Base-by-base conservation (phyloP, 1,140 invertebrate species). In the Drosophila repletoides region DNA sequence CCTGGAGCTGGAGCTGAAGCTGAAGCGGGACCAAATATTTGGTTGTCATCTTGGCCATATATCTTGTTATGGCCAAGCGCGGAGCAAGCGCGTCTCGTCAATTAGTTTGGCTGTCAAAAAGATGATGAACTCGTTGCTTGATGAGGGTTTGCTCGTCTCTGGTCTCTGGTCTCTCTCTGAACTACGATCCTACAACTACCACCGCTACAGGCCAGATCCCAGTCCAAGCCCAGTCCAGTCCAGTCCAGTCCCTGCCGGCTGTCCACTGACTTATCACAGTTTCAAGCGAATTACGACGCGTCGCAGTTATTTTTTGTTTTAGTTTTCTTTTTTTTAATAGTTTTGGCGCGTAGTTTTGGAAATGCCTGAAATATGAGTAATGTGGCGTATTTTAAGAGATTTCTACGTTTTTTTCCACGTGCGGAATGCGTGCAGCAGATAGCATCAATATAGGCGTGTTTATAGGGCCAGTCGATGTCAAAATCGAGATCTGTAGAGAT, bases 61-160 rank as follows among this genome's bases (percentile, higher is more conserved):
- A 84, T 83, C 77, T 83, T 83, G 74, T 74, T 84, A 74, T 84
- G 58, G 77, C 74, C 79, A 60, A n/a, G n/a, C n/a, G n/a, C 65
- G 79, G 69, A 74, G 74, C 79, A 83, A 79, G 80, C 74, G 80
- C 80, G 76, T 87, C 87, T 88, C 70, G 74, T 83, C 84, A 88
- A 88, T 88, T 89, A 89, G 87, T 80, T 88, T 81, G 83, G 87
- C 87, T 89, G 87, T 89, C 87, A 89, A 66, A 88, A 89, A 89
- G 87, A 89, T 88, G 87, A 88, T 89, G 87, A 88, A 87, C 87
- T 87, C 77, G 81, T 79, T 84, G 75, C 77, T 88, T 89, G 87
- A 89, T 88, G 86, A 89, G 87, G 87, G 87, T 89, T 77, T 69
- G 53, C 51, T 31, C 52, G 40, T 45, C 28, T 24, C 61, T 46